Base-by-base conservation (phyloP, 2,113 vertebrate species). In the Aspiorhynchus laticeps region DNA sequence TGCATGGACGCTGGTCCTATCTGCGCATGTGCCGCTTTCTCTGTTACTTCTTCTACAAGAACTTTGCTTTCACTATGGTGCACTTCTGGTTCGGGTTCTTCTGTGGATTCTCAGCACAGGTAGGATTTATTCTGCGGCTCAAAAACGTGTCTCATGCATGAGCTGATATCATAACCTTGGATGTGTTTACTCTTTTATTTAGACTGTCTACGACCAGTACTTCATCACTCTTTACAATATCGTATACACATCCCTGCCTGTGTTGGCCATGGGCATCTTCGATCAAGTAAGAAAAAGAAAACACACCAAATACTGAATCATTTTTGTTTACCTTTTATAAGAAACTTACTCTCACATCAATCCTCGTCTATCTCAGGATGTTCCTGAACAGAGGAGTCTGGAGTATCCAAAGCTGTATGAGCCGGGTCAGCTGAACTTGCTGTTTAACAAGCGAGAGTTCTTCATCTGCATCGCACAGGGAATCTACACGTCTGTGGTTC, bases 61-160 rank as follows among this genome's bases (percentile, higher is more conserved):
- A 99, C 91, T 99, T 99, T 0, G 97, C 97, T 88, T 99, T 99
- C 95, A 99, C 98, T 92, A 98, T 99, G 97, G 97, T 99, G 94
- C 98, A 99, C 92, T 99, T 99, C 94, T 99, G 97, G 97, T 99
- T 99, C 2, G 97, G 97, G 83, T 99, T 99, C 95, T 99, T 98
- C 94, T 99, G 97, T 0, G 97, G 97, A 84, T 99, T 99, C 91
- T 99, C 98, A 0, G 98, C 98, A 1, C 98, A 99, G 97, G 98
- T 98, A 91, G 36, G 24, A 61, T 46, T 26, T 4, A 28, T 71
- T 17, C 3, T 17, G 24, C 38, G 21, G 2, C 6, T 76, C 12
- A 17, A 28, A 76, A 43, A 1, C 95, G 93, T 94, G 53, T 2
- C 4, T 19, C 80, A 59, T 24, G 53, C 26, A 48, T 48, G 33